phyloP scores from a whole-genome alignment of 2,797 vertebrate genomes.

The Paratrypauchen microcephalus region DNA sequence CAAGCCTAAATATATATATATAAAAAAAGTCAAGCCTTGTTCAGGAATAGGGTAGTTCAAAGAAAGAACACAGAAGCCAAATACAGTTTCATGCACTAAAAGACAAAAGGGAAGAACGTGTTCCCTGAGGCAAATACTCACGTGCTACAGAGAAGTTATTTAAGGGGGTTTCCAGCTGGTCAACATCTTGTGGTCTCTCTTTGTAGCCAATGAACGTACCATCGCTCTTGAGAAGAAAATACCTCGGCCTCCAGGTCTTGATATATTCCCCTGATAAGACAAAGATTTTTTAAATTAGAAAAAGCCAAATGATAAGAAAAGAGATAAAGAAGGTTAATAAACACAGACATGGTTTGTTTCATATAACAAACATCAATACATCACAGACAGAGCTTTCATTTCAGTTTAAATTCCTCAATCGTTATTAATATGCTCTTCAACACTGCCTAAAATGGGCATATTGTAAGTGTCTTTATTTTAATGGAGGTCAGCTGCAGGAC shows the following conservation, averaged over 20 bases:
- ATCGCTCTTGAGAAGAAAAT: conserved; percentile 95
- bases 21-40: not conserved
- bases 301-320: conserved; percentile 4
- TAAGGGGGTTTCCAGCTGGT: conserved; percentile 93
- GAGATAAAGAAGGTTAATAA: conserved; percentile 11
- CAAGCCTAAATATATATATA: not conserved
- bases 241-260: conserved; percentile 96
- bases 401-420: conserved; percentile 20
- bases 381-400: conserved; percentile 27
- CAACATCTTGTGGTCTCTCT: conserved; percentile 93
- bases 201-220: conserved; percentile 98
- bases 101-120: conserved; percentile 33
- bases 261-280: conserved; percentile 90
- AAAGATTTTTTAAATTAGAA: conserved; percentile 30
- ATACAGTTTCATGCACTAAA: conserved; percentile 33
- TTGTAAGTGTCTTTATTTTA: conserved; percentile 47
- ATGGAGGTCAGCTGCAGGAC: conserved; percentile 58
- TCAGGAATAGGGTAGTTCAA: not conserved
- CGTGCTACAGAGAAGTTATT: conserved; percentile 99
- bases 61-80: conserved; percentile 38
- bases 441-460: conserved; percentile 44
- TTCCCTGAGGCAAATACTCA: conserved; percentile 78
- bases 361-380: conserved; percentile 15
- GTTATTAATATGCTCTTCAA: conserved; percentile 51
- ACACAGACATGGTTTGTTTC: not conserved